These are phyloP conservation scores for Cyclargus thomasi DNA, from an alignment of 1,140 invertebrate species.

Conservation along the genomic window DNA sequence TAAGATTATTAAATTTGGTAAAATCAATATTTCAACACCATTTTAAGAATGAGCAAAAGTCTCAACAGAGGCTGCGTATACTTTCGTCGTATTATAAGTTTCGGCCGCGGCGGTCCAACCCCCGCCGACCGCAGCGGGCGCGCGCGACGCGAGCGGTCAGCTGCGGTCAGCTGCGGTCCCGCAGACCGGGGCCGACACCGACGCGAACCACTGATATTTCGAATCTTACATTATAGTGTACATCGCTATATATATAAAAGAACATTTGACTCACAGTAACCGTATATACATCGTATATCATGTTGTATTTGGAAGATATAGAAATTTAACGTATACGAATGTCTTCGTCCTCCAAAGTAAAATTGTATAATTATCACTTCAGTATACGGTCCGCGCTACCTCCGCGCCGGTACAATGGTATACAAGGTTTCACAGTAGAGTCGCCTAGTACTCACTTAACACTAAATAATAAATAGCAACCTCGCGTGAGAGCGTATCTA, in stretches of 20 bases:
- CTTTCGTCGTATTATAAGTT: conserved; percentile 69
- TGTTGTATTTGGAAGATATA: conserved; percentile 66
- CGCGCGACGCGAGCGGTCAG: background rate
- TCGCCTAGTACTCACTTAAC: conserved; percentile 61
- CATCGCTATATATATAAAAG: conserved; percentile 73
- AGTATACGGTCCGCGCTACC: conserved; percentile 56
- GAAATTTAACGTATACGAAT: conserved; percentile 66
- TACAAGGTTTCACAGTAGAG: conserved; percentile 69
- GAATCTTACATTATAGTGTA: conserved; percentile 69
- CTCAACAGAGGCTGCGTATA: conserved; percentile 76
- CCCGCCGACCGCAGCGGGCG: background rate
- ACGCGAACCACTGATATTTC: conserved; percentile 41
- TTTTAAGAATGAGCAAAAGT: conserved; percentile 75
- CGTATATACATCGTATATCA: conserved; percentile 72
- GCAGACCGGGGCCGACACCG: background rate
- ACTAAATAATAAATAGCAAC: conserved; percentile 74
- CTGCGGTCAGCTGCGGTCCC: background rate
- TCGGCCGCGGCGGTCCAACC: conserved; percentile 32
- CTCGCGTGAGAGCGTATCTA: conserved; percentile 58
- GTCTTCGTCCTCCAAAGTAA: conserved; percentile 65
- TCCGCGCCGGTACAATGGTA: conserved; percentile 64
- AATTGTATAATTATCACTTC: conserved; percentile 70
- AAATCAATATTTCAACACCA: conserved; percentile 75
- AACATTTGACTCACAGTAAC: conserved; percentile 62
- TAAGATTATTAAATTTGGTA: conserved; percentile 77